These are phyloP conservation scores for Leptinotarsa texana DNA, from an alignment of 1,140 invertebrate genomes.

Conservation along the genomic window DNA sequence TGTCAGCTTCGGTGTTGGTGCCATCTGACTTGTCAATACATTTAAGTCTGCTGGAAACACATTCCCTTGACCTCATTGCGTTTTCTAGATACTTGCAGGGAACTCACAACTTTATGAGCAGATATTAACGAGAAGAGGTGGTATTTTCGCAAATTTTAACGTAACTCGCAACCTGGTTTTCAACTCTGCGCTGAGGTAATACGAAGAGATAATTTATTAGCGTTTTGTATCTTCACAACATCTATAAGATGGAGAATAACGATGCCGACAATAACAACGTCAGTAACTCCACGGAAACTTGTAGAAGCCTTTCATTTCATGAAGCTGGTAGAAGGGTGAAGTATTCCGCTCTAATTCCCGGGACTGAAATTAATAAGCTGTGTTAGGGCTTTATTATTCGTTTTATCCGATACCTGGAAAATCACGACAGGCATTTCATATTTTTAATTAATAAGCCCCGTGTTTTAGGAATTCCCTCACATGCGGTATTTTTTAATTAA, in stretches of 20 bases:
- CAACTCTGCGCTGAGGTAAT: too few relatives aligned
- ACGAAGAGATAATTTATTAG: too few relatives aligned
- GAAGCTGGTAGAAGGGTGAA: neutral
- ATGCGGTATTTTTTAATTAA: slow-evolving; percentile 8
- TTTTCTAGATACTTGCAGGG: too few relatives aligned
- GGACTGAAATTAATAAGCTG: neutral
- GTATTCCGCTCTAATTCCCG: slow-evolving; percentile 1
- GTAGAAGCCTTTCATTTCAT: neutral
- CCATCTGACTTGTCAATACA: too few relatives aligned
- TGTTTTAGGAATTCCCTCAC: slow-evolving; percentile 1
- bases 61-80: too few relatives aligned
- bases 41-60: too few relatives aligned
- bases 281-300: neutral
- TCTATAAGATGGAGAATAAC: neutral
- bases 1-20: too few relatives aligned
- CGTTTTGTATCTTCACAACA: too few relatives aligned
- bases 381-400: neutral
- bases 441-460: slow-evolving; percentile 7
- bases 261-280: neutral
- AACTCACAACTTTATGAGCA: too few relatives aligned
- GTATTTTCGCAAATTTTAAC: too few relatives aligned
- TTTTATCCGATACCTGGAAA: neutral
- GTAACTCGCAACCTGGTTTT: too few relatives aligned
- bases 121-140: too few relatives aligned
- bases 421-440: neutral